phyloP scores from a whole-genome alignment of 2,797 vertebrate genomes.

The Coilia nasus region DNA sequence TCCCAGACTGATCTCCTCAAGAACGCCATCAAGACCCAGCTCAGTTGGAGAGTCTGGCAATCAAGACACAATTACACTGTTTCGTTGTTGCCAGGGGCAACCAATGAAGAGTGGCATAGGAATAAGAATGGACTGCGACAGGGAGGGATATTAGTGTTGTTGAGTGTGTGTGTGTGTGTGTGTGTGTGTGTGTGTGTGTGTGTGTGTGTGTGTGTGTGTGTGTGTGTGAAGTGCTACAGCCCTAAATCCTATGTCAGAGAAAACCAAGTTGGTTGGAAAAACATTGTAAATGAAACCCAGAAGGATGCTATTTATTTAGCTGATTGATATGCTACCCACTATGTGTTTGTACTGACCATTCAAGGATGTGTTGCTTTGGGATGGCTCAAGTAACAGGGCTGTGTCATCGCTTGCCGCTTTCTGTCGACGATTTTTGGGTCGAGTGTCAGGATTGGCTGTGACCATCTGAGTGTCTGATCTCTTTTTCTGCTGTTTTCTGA shows the following conservation, averaged over 20 bases:
- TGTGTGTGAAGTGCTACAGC: neutral
- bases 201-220: no score
- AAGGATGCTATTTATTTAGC: no score
- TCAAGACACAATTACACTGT: constrained; percentile 20
- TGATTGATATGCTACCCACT: neutral
- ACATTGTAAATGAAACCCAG: neutral
- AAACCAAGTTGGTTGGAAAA: no score
- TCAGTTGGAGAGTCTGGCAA: constrained; percentile 68
- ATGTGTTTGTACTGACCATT: constrained; percentile 63
- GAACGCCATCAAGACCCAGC: constrained; percentile 72
- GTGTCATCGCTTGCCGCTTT: constrained; percentile 71
- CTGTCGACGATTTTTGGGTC: constrained; percentile 69
- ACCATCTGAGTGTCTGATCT: constrained; percentile 85
- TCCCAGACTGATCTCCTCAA: constrained; percentile 76
- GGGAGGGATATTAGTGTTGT: constrained; percentile 8
- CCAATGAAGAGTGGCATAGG: neutral
- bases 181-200: no score
- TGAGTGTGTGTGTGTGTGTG: no score
- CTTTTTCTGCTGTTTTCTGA: constrained; percentile 86
- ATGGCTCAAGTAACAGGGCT: constrained; percentile 73
- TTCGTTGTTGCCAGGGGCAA: constrained; percentile 7
- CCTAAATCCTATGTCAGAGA: neutral
- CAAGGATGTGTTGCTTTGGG: constrained; percentile 74
- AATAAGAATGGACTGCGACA: neutral
- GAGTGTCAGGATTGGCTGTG: constrained; percentile 78